phyloP scores from a whole-genome alignment of 2,888 invertebrate genomes.

The Sinotaia quadrata region DNA sequence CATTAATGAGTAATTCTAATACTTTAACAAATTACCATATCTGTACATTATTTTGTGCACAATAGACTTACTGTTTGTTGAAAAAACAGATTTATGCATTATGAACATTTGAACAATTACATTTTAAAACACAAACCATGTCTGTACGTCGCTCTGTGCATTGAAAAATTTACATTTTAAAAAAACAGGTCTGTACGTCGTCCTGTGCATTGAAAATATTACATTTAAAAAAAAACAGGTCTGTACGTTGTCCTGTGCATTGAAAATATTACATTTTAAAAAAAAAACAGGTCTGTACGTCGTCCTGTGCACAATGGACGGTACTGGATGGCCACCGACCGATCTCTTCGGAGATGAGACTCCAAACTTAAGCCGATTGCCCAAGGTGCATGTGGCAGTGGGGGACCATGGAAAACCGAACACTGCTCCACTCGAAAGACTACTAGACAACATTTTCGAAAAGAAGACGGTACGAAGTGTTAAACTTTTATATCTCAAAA shows the following conservation, averaged over 20 bases:
- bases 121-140: neutral
- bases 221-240: neutral
- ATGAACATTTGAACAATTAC: neutral
- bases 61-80: no score
- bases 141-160: no score
- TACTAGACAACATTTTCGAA: neutral
- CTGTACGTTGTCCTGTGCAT: no score
- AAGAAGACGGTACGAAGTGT: no score
- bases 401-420: slow-evolving; percentile 2
- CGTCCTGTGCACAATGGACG: slow-evolving; percentile 14
- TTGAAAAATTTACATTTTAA: no score
- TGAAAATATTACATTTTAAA: neutral
- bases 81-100: neutral
- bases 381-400: slow-evolving; percentile 13
- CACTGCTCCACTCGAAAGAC: slow-evolving; percentile 17
- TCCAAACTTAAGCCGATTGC: slow-evolving; percentile 16
- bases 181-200: no score
- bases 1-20: no score
- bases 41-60: no score
- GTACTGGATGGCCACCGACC: slow-evolving; percentile 12
- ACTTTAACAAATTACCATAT: no score
- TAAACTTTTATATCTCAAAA: no score
- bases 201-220: no score
- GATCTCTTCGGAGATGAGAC: slow-evolving; percentile 19
- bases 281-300: neutral